Percentiles rank a stretch among this genome's conserved stretches.
These are phyloP conservation scores for Psophia crepitans DNA, from an alignment of 2,113 vertebrate species.

Conservation along the genomic window DNA sequence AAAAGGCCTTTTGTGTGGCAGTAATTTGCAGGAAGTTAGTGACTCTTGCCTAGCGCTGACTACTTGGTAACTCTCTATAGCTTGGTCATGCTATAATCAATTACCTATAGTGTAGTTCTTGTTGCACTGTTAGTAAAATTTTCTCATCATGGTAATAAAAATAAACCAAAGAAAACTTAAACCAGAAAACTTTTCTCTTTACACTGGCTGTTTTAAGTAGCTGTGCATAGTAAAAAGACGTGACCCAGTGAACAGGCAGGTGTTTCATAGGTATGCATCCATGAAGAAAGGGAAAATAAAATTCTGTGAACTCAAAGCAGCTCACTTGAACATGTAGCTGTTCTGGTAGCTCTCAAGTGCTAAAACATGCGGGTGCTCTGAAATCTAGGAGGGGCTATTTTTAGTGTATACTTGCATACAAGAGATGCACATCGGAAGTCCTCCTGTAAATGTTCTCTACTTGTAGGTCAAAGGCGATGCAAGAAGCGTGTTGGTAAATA, in stretches of 20 bases:
- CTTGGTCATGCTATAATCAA: neutral
- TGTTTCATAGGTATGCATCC: neutral
- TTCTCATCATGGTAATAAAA: neutral
- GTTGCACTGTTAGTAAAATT: neutral
- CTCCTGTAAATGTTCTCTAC: neutral
- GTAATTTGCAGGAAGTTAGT: neutral
- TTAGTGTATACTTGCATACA: neutral
- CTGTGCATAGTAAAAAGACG: neutral
- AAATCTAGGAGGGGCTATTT: neutral
- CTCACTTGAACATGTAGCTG: neutral
- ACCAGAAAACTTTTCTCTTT: neutral
- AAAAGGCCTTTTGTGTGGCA: neutral
- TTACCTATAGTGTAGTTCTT: neutral
- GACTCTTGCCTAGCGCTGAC: neutral
- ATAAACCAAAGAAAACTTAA: neutral
- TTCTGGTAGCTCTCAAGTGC: neutral
- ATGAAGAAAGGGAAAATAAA: neutral
- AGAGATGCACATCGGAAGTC: neutral
- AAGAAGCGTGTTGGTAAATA: neutral
- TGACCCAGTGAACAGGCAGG: neutral
- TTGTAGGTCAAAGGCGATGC: neutral
- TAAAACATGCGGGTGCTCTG: neutral
- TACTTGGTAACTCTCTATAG: neutral
- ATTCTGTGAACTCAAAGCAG: neutral
- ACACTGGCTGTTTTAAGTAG: neutral